Evolutionary conservation across 2,113 vertebrate genomes (phyloP), one percentile per base, ranked within the genome.

Genomic region (Amblyornis subalaris): DNA sequence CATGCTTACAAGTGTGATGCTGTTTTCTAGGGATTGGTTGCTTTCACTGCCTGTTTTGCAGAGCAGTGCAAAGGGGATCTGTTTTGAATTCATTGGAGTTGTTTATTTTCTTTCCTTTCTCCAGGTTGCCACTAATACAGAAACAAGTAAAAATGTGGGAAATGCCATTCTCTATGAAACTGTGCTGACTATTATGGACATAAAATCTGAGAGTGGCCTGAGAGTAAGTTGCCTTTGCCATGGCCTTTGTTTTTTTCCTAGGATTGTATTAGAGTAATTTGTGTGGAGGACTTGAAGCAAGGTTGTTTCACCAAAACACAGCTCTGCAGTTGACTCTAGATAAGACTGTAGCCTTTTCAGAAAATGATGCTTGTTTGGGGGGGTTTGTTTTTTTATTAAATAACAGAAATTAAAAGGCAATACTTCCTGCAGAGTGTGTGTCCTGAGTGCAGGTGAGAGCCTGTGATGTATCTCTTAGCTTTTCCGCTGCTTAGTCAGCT

Each of bases 101-200:
- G 4, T 26, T 79, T 69, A 29, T 12, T 94, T 62, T 97, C 11
- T 93, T 96, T 72, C 73, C 81, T 93, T 76, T 87, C 84, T 97
- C 42, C 91, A 99, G 99, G 99, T 99, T 97, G 99, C 99, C 95
- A 99, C 99, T 88, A 99, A 99, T 95, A 99, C 99, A 62, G 99
- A 99, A 97, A 99, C 99, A 11, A 99, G 99, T 99, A 99, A 99
- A 99, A 99, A 99, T 42, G 99, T 99, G 97, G 99, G 99, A 95
- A 99, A 99, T 92, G 99, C 99, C 93, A 99, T 99, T 97, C 98
- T 99, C 81, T 99, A 99, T 91, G 99, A 99, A 98, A 99, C 99
- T 1, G 99, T 99, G 83, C 97, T 99, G 96, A 99, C 99, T 60
- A 99, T 99, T 96, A 99, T 99, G 99, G 99, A 99, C 97, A 99